phyloP scores from a whole-genome alignment of 2,797 vertebrate species.

The Characodon lateralis region DNA sequence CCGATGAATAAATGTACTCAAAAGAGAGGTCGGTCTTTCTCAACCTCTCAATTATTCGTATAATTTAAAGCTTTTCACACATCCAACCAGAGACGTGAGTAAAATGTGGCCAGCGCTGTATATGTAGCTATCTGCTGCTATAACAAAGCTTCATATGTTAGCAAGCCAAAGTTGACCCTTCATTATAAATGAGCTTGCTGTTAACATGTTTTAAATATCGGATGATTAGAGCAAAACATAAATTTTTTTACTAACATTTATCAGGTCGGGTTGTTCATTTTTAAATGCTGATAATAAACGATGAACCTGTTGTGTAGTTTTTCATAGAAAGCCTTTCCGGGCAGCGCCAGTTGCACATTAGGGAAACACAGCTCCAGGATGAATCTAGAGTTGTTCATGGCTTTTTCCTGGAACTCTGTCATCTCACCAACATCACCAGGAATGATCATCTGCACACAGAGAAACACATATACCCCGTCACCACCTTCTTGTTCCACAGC shows the following conservation, averaged over 20 bases:
- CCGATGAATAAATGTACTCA: too few species aligned
- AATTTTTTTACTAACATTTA: background rate
- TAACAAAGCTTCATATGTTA: background rate
- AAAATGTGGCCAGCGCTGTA: background rate
- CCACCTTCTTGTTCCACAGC: conserved; percentile 27
- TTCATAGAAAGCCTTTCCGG: conserved; percentile 93
- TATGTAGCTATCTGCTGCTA: background rate
- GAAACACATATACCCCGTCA: background rate
- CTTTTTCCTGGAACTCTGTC: conserved; percentile 98
- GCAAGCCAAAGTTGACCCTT: background rate
- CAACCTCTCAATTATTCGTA: too few species aligned
- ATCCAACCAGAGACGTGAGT: background rate
- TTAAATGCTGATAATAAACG: background rate
- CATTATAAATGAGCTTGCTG: background rate
- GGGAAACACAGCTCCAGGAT: conserved; percentile 91
- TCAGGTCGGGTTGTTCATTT: background rate
- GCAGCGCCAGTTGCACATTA: conserved; percentile 88
- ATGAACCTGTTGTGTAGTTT: conserved; percentile 94
- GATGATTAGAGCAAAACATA: background rate
- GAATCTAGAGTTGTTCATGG: conserved; percentile 93
- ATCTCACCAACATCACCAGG: conserved; percentile 94
- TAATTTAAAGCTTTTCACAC: too few species aligned
- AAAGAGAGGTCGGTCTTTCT: too few species aligned
- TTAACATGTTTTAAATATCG: background rate
- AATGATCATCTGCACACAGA: conserved; percentile 91